These are phyloP conservation scores for Apis dorsata DNA, from an alignment of 1,140 invertebrate species.

Conservation along the genomic window DNA sequence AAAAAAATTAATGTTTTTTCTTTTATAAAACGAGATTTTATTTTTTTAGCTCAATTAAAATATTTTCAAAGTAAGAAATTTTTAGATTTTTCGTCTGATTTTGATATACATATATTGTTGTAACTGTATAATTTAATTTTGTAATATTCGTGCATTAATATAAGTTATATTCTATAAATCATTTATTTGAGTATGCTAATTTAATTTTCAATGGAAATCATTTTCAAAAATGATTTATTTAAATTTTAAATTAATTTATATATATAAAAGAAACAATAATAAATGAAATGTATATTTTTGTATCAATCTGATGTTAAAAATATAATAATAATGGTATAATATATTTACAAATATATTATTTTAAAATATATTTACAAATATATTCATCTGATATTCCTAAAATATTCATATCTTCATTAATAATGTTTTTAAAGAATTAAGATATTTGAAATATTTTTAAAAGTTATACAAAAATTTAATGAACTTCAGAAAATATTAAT, in stretches of 20 bases:
- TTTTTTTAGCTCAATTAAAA: neutral
- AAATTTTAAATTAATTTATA: neutral
- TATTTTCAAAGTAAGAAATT: constrained; percentile 6
- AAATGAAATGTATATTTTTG: neutral
- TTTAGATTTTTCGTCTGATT: neutral
- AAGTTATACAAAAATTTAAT: neutral
- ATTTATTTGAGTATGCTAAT: neutral
- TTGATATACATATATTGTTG: neutral
- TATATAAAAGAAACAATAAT: neutral
- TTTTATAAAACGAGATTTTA: constrained; percentile 16
- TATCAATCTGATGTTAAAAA: neutral
- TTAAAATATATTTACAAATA: neutral
- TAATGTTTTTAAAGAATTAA: neutral
- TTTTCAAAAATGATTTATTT: neutral
- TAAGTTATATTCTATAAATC: neutral
- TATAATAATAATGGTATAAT: neutral
- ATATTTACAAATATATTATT: neutral
- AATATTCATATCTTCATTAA: neutral
- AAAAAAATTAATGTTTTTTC: neutral
- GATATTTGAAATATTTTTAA: neutral
- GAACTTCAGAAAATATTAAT: neutral
- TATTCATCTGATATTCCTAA: neutral
- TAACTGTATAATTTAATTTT: constrained; percentile 1
- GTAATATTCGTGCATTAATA: neutral
- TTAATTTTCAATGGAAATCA: neutral